Evolutionary conservation across 2,888 invertebrate species (phyloP), one percentile per base, ranked within the genome.

Genomic region (Philhelius pedissequus): DNA sequence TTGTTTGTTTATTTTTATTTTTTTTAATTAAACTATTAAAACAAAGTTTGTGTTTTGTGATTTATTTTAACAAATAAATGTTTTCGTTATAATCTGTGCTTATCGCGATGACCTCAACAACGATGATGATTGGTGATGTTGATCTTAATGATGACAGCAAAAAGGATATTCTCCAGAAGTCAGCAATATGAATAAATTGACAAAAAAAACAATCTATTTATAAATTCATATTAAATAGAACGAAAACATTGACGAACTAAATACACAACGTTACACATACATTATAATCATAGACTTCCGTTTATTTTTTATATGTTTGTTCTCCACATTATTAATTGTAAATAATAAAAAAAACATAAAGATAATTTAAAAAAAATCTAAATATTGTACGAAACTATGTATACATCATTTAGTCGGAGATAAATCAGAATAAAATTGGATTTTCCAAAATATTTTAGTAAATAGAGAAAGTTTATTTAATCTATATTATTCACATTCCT

Each of bases 51-150:
- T 86, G 86, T 86, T 86, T 86, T 86, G 86, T 86, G 86, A 86
- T 86, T 86, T 86, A 81, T 86, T 86, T 81, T 81, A 86, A 81
- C 73, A 81, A 86, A 81, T 86, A 77, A 86, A 86, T 86, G 81
- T 86, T 86, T 86, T 86, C 81, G 81, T 86, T 81, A 81, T 86
- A 84, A 84, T 84, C 84, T 84, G 84, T 84, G 84, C 84, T 80
- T 80, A 69, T 80, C 54, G 75, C 75, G 66, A 76, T 56, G 71
- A 84, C 76, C 68, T 35, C 71, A 15, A 84, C 76, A 35, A 82
- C 76, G 68, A 70, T 70, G 48, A 70, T 69, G 35, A 84, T n/a
- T 74, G 66, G 56, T 50, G 69, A 80, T 69, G 56, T 56, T 78
- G 60, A 84, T 73, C 60, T 74, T 71, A 32, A 81, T 62, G 76